Percentiles rank a stretch among this genome's conserved stretches.
phyloP scores from a whole-genome alignment of 2,888 invertebrate species.

The Tachina fera region DNA sequence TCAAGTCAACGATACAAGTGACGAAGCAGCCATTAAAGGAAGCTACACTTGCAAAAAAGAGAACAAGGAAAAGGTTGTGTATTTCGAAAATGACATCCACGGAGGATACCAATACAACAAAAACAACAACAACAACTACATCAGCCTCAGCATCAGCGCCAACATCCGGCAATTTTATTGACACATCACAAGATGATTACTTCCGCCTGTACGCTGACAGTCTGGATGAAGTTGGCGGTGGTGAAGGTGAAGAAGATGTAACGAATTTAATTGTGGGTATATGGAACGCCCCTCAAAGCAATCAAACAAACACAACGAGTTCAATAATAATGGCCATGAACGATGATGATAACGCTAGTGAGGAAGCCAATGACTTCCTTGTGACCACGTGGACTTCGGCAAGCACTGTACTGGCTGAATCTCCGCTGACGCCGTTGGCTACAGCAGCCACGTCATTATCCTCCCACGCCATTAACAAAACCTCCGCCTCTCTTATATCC shows the following conservation, averaged over 20 bases:
- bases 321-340: conserved; percentile 44
- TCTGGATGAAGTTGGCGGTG: conserved; percentile 52
- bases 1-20: not conserved
- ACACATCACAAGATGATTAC: conserved; percentile 70
- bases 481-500: conserved; percentile 30
- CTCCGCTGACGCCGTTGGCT: not conserved
- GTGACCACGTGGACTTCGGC: conserved; percentile 46
- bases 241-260: conserved; percentile 45
- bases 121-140: conserved; percentile 57
- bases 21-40: not conserved
- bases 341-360: conserved; percentile 28
- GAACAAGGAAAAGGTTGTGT: not conserved
- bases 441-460: conserved; percentile 4
- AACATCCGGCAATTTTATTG: conserved; percentile 69
- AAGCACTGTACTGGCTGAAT: not conserved
- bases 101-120: conserved; percentile 72
- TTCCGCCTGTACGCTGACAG: conserved; percentile 71
- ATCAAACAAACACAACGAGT: conserved; percentile 67
- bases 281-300: conserved; percentile 68
- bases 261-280: conserved; percentile 71
- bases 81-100: conserved; percentile 66
- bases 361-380: conserved; percentile 16
- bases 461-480: conserved; percentile 3
- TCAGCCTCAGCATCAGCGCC: conserved; percentile 52
- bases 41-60: not conserved